phyloP scores from a whole-genome alignment of 2,797 vertebrate genomes.

The Eulemur coronatus region DNA sequence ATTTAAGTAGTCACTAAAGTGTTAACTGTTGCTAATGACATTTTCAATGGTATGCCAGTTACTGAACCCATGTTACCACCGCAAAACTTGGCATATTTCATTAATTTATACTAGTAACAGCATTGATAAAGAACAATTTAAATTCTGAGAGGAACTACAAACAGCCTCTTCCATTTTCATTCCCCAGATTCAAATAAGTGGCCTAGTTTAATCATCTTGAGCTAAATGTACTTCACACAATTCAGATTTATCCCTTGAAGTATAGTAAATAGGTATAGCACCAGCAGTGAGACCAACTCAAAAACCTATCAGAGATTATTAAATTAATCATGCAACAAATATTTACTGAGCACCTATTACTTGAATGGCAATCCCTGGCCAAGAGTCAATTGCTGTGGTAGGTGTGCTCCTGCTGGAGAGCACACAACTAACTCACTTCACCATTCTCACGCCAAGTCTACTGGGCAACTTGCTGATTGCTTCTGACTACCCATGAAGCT shows the following conservation, averaged over 20 bases:
- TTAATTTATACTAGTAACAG: not conserved
- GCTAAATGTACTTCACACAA: not conserved
- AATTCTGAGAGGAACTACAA: constrained; percentile 16
- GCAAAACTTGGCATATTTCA: not conserved
- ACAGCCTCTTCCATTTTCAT: not conserved
- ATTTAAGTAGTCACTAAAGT: not conserved
- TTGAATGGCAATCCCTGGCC: not conserved
- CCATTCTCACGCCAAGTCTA: not conserved
- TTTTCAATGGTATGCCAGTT: constrained; percentile 16
- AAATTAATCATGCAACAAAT: not conserved
- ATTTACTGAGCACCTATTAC: not conserved
- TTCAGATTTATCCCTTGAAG: not conserved
- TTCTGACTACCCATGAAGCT: not conserved
- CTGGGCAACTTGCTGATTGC: not conserved
- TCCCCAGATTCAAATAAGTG: not conserved
- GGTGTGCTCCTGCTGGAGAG: not conserved
- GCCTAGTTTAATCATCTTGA: not conserved
- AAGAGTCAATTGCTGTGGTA: not conserved
- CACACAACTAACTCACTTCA: not conserved
- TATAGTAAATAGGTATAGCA: not conserved
- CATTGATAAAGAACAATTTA: not conserved
- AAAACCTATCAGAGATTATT: not conserved
- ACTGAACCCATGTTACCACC: not conserved
- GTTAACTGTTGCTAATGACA: not conserved
- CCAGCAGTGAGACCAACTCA: not conserved